A percentile compares a stretch with the other conserved stretches of the same genome.
phyloP scores from a whole-genome alignment of 2,888 invertebrate species.

The Perizoma affinitatum region DNA sequence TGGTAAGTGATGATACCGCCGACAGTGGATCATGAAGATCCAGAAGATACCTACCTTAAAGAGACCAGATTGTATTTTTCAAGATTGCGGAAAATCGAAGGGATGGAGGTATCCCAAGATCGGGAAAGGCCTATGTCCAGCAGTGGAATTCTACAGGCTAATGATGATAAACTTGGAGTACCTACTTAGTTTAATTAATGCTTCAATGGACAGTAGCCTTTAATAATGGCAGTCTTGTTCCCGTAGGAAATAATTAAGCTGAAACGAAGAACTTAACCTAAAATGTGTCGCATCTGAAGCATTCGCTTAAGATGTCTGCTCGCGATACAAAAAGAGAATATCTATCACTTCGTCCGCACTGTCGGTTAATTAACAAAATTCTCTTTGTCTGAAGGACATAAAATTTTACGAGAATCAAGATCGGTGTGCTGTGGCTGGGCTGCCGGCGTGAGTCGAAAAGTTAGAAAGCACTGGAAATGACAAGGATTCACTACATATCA shows the following conservation, averaged over 20 bases:
- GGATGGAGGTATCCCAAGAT: too few relatives aligned
- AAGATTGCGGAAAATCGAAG: too few relatives aligned
- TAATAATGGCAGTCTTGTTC: too few relatives aligned
- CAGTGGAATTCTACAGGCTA: too few relatives aligned
- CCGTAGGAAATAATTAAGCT: constrained; percentile 12
- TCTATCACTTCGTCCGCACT: constrained; percentile 69
- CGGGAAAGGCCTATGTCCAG: too few relatives aligned
- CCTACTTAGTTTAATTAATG: too few relatives aligned
- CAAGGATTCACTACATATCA: background rate
- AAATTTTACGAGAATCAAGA: constrained; percentile 83
- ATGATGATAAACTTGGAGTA: too few relatives aligned
- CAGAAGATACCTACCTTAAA: too few relatives aligned
- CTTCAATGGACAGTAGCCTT: too few relatives aligned
- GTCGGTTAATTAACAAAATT: constrained; percentile 81
- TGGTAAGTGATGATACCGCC: too few relatives aligned
- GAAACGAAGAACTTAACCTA: constrained; percentile 23
- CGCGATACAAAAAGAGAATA: constrained; percentile 67
- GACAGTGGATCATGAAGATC: too few relatives aligned
- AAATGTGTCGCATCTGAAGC: constrained; percentile 31
- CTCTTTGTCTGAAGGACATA: constrained; percentile 82
- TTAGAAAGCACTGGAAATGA: constrained; percentile 43
- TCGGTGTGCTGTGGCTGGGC: constrained; percentile 61
- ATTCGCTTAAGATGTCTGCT: constrained; percentile 59
- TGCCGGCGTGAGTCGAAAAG: constrained; percentile 50
- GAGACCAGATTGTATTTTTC: too few relatives aligned